Base-by-base conservation (phyloP, 2,888 invertebrate genomes). In the Hydrotaea cyrtoneurina region DNA sequence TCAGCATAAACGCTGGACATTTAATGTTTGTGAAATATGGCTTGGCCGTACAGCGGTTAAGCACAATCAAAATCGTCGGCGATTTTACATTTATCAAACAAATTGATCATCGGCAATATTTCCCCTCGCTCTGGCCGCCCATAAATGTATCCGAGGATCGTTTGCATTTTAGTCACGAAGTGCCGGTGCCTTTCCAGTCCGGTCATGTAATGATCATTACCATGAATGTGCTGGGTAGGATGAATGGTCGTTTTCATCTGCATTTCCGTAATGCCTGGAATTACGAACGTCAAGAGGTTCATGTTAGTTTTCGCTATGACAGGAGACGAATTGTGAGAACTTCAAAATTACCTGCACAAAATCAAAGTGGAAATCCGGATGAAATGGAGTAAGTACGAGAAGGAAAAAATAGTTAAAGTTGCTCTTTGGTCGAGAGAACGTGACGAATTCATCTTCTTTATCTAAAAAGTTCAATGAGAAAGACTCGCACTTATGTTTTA, bases 231-330 rank as follows among this genome's bases (percentile, higher is more conserved):
- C 36, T 26, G 21, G 83, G 83, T 23, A 84, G 75, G 5, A 64
- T 4, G 15, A 75, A 72, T 2, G 83, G 80, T 0, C 62, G 83
- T 55, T 84, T 84, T 26, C 64, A 78, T n/a, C 59, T 84, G 50
- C 83, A 84, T 5, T 80, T 84, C 13, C 59, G 80, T 3, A 80
- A 80, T 72, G 78, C 53, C 2, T 31, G 55, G 1, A 80, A 80
- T 11, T 72, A 55, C 46, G 80, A 72, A 39, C 55, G 83, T 4
- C 78, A 78, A 15, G 83, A 84, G 43, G 23, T 80, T 4, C 83
- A 84, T n/a, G 53, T 80, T 19, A 84, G 83, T 78, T 78, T 80
- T 19, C 83, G 83, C 46, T 84, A 80, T 39, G 80, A 84, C 46
- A 69, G 43, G 0, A 31, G 46, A n/a, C 69, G 80, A 75, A 75